Evolutionary conservation across 2,113 vertebrate species (phyloP).

Genomic region (Sceloporus tristichus): DNA sequence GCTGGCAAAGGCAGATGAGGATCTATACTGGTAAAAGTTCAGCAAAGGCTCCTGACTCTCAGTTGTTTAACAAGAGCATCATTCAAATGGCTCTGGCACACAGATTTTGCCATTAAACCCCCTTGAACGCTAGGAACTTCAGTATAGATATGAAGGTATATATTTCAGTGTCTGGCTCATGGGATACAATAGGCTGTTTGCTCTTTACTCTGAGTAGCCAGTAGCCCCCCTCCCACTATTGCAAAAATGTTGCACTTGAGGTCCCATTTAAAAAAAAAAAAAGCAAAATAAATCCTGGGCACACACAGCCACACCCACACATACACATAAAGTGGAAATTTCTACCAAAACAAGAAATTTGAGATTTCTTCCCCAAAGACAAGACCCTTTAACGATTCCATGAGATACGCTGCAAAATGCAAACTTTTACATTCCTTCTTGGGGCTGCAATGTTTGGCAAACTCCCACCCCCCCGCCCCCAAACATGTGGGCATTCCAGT

Average conservation of each 20-base stretch:
- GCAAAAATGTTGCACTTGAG: background rate
- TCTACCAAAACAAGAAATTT: background rate
- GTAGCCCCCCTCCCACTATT: background rate
- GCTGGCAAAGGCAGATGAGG: too few species aligned
- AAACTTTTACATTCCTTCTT: background rate
- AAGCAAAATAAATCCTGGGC: background rate
- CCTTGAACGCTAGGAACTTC: background rate
- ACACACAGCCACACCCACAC: background rate
- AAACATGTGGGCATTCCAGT: slow-evolving; percentile 20
- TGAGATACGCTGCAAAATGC: background rate
- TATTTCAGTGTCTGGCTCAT: background rate
- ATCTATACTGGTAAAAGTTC: too few species aligned
- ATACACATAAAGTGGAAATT: background rate
- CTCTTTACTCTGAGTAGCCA: background rate
- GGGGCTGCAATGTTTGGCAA: background rate
- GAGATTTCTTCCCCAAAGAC: background rate
- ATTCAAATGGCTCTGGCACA: background rate
- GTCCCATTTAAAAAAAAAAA: background rate
- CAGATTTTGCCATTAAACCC: background rate
- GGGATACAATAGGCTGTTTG: too few species aligned
- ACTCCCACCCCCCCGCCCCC: background rate
- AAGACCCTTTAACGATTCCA: background rate
- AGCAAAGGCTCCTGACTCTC: background rate
- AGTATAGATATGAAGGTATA: background rate
- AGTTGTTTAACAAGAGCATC: background rate